phyloP scores from a whole-genome alignment of 2,113 vertebrate species.

The Hemiprocne comata region DNA sequence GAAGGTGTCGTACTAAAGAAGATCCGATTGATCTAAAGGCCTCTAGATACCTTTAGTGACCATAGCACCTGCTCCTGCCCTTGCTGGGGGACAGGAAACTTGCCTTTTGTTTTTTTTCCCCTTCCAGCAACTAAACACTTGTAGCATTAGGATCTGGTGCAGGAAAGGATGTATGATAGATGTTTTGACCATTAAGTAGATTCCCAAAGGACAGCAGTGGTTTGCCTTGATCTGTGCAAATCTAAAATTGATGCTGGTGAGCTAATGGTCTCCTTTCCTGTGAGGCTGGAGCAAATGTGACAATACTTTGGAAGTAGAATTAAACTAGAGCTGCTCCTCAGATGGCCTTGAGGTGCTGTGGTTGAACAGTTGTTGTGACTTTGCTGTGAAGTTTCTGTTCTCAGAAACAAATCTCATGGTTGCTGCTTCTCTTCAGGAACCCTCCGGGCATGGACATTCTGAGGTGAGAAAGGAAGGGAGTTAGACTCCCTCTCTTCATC shows the following conservation, averaged over 20 bases:
- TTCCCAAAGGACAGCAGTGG: background rate
- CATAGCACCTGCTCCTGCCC: background rate
- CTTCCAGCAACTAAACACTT: background rate
- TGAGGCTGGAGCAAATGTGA: background rate
- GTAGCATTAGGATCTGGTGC: background rate
- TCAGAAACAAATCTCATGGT: background rate
- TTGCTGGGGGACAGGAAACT: background rate
- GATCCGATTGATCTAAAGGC: background rate
- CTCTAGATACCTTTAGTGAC: background rate
- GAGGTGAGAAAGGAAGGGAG: background rate
- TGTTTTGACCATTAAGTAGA: background rate
- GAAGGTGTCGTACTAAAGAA: background rate
- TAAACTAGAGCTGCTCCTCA: background rate
- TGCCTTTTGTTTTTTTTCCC: background rate
- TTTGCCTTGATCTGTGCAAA: background rate
- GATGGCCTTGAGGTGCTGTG: background rate
- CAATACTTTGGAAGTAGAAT: background rate
- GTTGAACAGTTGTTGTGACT: background rate
- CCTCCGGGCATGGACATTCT: background rate
- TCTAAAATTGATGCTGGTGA: background rate
- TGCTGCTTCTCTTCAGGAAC: background rate
- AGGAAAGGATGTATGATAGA: background rate
- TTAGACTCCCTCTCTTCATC: background rate
- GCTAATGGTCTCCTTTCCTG: background rate
- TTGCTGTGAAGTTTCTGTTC: slow-evolving; percentile 39